phyloP scores from a whole-genome alignment of 2,888 invertebrate species.

The Homarus gammarus region DNA sequence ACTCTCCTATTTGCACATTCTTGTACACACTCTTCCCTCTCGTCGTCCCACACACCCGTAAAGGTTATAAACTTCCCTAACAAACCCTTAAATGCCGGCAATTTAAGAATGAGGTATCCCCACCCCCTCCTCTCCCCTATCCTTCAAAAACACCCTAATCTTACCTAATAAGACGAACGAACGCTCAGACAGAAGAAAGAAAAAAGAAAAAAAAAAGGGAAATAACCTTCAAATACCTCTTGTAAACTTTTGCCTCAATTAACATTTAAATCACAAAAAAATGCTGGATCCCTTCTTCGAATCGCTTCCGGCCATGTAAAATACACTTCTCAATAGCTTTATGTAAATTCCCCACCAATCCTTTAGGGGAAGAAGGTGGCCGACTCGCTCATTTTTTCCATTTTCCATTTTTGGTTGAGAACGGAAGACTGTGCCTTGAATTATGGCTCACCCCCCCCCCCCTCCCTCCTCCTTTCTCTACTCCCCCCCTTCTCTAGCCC shows the following conservation, averaged over 20 bases:
- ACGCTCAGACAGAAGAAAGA: background rate
- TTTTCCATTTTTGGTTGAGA: slow-evolving; percentile 40
- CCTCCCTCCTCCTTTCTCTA: background rate
- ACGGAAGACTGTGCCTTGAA: slow-evolving; percentile 16
- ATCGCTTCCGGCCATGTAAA: slow-evolving; percentile 70
- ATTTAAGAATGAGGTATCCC: slow-evolving; percentile 32
- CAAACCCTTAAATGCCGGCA: slow-evolving; percentile 22
- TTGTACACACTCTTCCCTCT: background rate
- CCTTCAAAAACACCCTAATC: slow-evolving; percentile 47
- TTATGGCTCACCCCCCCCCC: background rate
- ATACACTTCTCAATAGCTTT: slow-evolving; percentile 69
- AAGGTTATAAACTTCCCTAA: background rate
- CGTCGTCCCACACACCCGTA: background rate
- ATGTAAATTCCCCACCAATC: slow-evolving; percentile 63
- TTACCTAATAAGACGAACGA: slow-evolving; percentile 62
- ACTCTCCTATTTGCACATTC: background rate
- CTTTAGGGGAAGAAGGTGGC: slow-evolving; percentile 53
- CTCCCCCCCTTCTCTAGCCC: background rate
- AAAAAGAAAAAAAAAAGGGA: background rate
- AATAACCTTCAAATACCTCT: slow-evolving; percentile 58
- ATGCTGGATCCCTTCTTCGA: slow-evolving; percentile 60
- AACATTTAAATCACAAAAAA: slow-evolving; percentile 71
- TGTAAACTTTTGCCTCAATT: slow-evolving; percentile 68
- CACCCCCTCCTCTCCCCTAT: background rate
- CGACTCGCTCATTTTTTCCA: slow-evolving; percentile 43